Percentiles rank a stretch among this genome's conserved stretches.
These are phyloP conservation scores for Pseudorectes ferrugineus DNA, from an alignment of 2,113 vertebrate genomes.

Conservation along the genomic window DNA sequence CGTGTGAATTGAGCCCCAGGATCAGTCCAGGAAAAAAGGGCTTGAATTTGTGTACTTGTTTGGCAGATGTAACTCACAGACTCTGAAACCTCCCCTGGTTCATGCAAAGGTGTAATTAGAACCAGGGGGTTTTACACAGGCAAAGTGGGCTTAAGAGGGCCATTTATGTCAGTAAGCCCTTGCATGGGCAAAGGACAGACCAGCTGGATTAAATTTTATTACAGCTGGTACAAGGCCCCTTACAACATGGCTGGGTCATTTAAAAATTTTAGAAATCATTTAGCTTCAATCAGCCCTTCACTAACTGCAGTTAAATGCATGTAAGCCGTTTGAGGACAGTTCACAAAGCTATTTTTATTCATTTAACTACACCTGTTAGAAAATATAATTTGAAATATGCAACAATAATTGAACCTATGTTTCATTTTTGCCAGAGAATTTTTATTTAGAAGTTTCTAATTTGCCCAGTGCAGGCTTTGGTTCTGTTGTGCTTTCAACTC, in stretches of 20 bases:
- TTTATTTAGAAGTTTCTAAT: neutral
- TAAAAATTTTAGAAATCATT: neutral
- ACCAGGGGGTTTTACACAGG: neutral
- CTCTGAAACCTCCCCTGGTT: neutral
- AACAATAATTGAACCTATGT: neutral
- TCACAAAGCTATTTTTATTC: neutral
- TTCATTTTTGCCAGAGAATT: neutral
- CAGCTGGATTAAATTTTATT: neutral
- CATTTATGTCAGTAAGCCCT: neutral
- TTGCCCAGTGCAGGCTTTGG: neutral
- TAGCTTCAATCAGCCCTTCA: neutral
- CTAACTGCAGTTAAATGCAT: neutral
- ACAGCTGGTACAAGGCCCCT: neutral
- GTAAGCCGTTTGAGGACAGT: neutral
- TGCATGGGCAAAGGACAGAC: neutral
- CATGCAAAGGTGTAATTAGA: neutral
- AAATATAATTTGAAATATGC: neutral
- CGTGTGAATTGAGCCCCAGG: neutral
- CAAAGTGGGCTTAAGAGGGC: neutral
- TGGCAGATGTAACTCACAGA: neutral
- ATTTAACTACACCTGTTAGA: neutral
- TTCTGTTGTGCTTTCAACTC: neutral
- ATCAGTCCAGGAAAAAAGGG: neutral
- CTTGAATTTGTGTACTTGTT: neutral
- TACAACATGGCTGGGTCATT: neutral